A percentile compares a stretch with the other conserved stretches of the same genome.
Evolutionary conservation across 23 tunicate species (phyloP).

Genomic region (Trididemnum miniatum): DNA sequence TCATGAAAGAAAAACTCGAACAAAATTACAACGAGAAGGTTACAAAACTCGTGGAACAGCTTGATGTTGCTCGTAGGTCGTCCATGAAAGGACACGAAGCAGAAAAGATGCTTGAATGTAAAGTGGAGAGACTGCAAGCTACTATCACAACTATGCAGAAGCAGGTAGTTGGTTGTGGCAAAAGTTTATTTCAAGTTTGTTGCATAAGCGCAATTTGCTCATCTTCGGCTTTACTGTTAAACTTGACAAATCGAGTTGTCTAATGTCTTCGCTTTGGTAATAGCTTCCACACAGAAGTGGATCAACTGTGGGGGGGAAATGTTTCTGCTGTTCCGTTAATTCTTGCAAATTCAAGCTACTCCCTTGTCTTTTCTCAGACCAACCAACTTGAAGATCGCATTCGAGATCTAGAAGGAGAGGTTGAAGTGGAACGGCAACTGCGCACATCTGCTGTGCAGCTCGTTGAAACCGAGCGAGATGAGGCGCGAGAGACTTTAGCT

Average conservation of each 20-base stretch:
- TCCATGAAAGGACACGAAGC: slow-evolving; percentile 32
- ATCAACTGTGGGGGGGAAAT: too few relatives aligned
- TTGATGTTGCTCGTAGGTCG: slow-evolving; percentile 9
- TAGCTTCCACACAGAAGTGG: too few relatives aligned
- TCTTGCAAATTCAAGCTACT: too few relatives aligned
- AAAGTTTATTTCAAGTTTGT: too few relatives aligned
- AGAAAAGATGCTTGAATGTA: slow-evolving; percentile 16
- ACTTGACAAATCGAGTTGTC: too few relatives aligned
- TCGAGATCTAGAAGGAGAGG: slow-evolving; percentile 67
- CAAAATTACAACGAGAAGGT: slow-evolving; percentile 50
- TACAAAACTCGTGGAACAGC: background rate
- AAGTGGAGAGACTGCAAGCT: slow-evolving; percentile 40
- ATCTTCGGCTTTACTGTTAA: too few relatives aligned
- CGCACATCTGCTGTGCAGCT: slow-evolving; percentile 42
- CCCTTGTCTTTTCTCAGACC: slow-evolving; percentile 49
- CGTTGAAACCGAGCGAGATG: slow-evolving; percentile 60
- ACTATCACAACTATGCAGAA: slow-evolving; percentile 6
- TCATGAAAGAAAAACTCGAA: slow-evolving; percentile 70
- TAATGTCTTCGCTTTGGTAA: too few relatives aligned
- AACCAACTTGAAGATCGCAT: slow-evolving; percentile 25
- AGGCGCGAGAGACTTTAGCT: slow-evolving; percentile 29
- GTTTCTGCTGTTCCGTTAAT: too few relatives aligned
- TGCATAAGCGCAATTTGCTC: too few relatives aligned
- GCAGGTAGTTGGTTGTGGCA: slow-evolving; percentile 37
- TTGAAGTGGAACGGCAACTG: slow-evolving; percentile 61